Conservation (phyloP, 2,888 invertebrate genomes). For the Coremacera marginata region DNA sequence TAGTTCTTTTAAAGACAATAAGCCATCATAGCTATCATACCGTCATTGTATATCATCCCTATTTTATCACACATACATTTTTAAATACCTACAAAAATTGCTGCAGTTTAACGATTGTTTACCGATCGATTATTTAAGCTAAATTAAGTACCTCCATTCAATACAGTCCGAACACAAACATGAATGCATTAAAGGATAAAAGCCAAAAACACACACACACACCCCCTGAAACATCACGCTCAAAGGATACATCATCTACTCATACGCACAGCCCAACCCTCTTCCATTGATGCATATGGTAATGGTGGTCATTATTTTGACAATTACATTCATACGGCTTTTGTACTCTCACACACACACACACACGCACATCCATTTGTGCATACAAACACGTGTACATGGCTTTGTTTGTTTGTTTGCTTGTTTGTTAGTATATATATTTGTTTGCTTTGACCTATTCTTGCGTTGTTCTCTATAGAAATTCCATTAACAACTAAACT, state of each 20-base stretch:
- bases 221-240: conserved; percentile 39
- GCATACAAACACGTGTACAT: neutral
- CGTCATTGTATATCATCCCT: no score
- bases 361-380: neutral
- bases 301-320: conserved; percentile 62
- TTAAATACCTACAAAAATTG: conserved; percentile 54
- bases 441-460: conserved; percentile 44
- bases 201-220: conserved; percentile 38
- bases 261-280: conserved; percentile 25
- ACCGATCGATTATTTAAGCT: conserved; percentile 65
- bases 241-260: conserved; percentile 32
- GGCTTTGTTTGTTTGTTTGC: neutral
- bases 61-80: neutral
- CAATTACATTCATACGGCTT: conserved; percentile 42
- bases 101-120: conserved; percentile 62
- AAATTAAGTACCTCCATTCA: conserved; percentile 61
- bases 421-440: neutral
- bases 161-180: conserved; percentile 30
- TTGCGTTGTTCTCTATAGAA: conserved; percentile 51
- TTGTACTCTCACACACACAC: neutral
- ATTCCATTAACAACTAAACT: conserved; percentile 63
- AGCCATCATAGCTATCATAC: no score
- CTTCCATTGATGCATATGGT: conserved; percentile 35
- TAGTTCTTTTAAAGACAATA: no score
- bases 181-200: conserved; percentile 64